Evolutionary conservation across 1,140 invertebrate species (phyloP).

Genomic region (Anastatus disparis): DNA sequence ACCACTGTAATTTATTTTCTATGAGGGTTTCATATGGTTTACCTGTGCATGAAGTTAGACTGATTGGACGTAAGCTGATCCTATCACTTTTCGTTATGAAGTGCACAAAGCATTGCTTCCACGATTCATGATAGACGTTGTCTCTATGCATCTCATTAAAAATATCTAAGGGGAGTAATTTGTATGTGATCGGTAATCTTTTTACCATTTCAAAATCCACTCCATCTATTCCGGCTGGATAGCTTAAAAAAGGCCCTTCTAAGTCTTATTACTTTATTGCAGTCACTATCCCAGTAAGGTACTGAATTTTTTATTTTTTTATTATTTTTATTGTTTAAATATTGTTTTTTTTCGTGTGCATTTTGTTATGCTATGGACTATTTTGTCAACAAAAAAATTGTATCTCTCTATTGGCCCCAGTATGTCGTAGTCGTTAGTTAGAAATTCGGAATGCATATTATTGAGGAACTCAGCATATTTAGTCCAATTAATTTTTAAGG

Average conservation of each 20-base stretch:
- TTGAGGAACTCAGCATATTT: too few relatives aligned
- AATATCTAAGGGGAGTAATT: slow-evolving; percentile 7
- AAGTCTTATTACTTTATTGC: background rate
- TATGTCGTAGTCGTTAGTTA: background rate
- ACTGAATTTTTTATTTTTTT: background rate
- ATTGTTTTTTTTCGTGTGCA: background rate
- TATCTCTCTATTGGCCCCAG: background rate
- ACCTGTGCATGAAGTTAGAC: slow-evolving; percentile 36
- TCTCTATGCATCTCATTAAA: slow-evolving; percentile 31
- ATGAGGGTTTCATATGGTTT: slow-evolving; percentile 22
- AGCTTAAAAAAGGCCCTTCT: background rate
- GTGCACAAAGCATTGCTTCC: slow-evolving; percentile 26
- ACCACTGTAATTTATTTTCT: slow-evolving; percentile 11
- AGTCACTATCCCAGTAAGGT: background rate
- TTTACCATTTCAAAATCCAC: background rate
- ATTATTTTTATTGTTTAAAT: background rate
- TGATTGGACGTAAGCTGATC: slow-evolving; percentile 30
- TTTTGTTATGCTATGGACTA: background rate
- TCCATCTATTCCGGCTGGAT: background rate
- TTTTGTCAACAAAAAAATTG: background rate
- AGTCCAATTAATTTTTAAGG: background rate
- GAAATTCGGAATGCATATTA: too few relatives aligned
- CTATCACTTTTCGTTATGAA: slow-evolving; percentile 29
- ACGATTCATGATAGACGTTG: slow-evolving; percentile 11
- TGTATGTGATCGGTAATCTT: background rate